Percentiles rank a stretch among this genome's conserved stretches.
Conservation (phyloP, 2,888 invertebrate species). For the Orchesellides sinensis region DNA sequence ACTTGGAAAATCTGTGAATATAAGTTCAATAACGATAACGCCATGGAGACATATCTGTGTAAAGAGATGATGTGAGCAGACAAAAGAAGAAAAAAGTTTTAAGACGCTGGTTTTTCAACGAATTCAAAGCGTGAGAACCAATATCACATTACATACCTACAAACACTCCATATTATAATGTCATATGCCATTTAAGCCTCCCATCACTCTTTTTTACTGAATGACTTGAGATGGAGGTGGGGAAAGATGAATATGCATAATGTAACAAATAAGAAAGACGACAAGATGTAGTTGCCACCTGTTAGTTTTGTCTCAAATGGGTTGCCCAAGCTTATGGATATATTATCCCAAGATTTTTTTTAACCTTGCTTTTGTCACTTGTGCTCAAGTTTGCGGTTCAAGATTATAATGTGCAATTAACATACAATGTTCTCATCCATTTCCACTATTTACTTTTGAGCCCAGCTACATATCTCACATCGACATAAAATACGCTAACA, state of each 20-base stretch:
- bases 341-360: neutral
- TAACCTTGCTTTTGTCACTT: neutral
- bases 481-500: no score
- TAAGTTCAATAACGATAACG: no score
- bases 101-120: neutral
- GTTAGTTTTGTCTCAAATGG: neutral
- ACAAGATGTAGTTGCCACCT: neutral
- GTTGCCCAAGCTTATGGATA: no score
- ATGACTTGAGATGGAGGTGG: neutral
- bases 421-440: no score
- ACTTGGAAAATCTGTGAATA: no score
- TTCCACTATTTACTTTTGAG: no score
- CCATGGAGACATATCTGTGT: no score
- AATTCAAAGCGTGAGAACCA: slow-evolving; percentile 8
- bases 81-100: neutral
- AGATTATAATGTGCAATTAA: no score
- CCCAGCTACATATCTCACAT: no score
- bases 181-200: neutral
- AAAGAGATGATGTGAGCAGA: neutral
- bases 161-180: neutral
- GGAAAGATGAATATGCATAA: no score
- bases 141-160: neutral
- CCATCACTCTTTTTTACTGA: neutral
- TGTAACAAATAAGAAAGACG: no score
- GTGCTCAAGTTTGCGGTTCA: no score